Percentiles rank a stretch among this genome's conserved stretches.
Evolutionary conservation across 2,797 vertebrate genomes (phyloP).

Genomic region (Ambastaia sidthimunki): DNA sequence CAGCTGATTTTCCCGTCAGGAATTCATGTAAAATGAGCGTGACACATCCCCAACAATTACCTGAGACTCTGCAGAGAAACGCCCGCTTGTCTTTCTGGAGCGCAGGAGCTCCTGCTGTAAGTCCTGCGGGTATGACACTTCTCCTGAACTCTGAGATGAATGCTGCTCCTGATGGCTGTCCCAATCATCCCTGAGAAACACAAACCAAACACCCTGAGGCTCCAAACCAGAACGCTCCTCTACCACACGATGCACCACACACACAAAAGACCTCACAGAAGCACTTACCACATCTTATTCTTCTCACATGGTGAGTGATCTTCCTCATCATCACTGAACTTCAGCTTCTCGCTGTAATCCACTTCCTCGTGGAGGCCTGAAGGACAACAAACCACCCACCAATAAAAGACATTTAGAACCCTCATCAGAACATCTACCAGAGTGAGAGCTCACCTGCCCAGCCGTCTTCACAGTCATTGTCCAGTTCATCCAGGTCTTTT

Average conservation of each 20-base stretch:
- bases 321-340: slow-evolving; percentile 98
- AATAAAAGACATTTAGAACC: background rate
- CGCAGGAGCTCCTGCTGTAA: slow-evolving; percentile 77
- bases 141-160: slow-evolving; percentile 85
- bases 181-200: slow-evolving; percentile 79
- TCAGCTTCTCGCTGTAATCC: slow-evolving; percentile 96
- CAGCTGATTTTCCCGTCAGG: no score
- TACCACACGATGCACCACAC: background rate
- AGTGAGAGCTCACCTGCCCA: slow-evolving; percentile 82
- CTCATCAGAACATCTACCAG: background rate
- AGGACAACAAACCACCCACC: background rate
- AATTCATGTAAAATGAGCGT: no score
- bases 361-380: slow-evolving; percentile 97
- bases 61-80: slow-evolving; percentile 82
- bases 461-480: slow-evolving; percentile 92
- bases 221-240: background rate
- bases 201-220: background rate
- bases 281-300: slow-evolving; percentile 87
- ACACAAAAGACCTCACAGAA: background rate
- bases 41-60: slow-evolving; percentile 60
- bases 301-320: slow-evolving; percentile 79
- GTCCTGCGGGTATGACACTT: slow-evolving; percentile 82
- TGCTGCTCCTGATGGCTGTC: slow-evolving; percentile 85
- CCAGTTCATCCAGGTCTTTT: slow-evolving; percentile 95
- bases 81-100: slow-evolving; percentile 82